Conservation (phyloP, 2,888 invertebrate genomes). For the Nymphalis polychloros region DNA sequence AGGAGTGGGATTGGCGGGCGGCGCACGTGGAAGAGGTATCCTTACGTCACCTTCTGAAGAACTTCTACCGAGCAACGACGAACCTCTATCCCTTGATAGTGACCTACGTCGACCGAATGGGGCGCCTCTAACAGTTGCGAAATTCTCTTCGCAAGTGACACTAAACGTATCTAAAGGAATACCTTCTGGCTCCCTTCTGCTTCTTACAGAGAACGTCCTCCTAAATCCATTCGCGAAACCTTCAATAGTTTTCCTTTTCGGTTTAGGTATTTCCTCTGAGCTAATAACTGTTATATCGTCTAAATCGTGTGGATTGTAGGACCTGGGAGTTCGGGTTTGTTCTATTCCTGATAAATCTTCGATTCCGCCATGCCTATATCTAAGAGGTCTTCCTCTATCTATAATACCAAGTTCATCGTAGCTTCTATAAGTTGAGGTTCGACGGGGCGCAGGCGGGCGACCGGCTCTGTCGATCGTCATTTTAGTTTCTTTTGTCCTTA, state of each 20-base stretch:
- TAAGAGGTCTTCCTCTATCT: constrained; percentile 65
- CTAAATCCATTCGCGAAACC: constrained; percentile 72
- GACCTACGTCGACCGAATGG: constrained; percentile 75
- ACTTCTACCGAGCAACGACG: constrained; percentile 82
- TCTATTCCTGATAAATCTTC: constrained; percentile 72
- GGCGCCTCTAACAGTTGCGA: constrained; percentile 72
- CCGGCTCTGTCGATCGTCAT: constrained; percentile 76
- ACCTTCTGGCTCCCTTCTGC: constrained; percentile 64
- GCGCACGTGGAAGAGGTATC: constrained; percentile 62
- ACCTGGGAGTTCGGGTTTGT: constrained; percentile 46
- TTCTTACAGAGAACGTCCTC: constrained; percentile 72
- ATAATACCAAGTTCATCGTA: constrained; percentile 73
- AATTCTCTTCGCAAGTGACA: constrained; percentile 63
- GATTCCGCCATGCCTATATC: constrained; percentile 69
- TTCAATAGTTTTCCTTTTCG: constrained; percentile 70
- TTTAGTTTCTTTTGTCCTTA: constrained; percentile 54
- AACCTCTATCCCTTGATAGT: constrained; percentile 76
- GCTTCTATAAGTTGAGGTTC: constrained; percentile 75
- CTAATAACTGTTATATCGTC: constrained; percentile 76
- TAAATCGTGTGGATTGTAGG: constrained; percentile 58
- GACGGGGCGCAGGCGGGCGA: constrained; percentile 69
- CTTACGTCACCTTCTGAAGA: constrained; percentile 87
- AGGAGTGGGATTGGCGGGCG: constrained; percentile 69
- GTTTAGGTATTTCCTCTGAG: constrained; percentile 71
- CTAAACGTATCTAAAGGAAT: constrained; percentile 73